phyloP scores from a whole-genome alignment of 2,113 vertebrate species.

The Nothobranchius kuhntae region DNA sequence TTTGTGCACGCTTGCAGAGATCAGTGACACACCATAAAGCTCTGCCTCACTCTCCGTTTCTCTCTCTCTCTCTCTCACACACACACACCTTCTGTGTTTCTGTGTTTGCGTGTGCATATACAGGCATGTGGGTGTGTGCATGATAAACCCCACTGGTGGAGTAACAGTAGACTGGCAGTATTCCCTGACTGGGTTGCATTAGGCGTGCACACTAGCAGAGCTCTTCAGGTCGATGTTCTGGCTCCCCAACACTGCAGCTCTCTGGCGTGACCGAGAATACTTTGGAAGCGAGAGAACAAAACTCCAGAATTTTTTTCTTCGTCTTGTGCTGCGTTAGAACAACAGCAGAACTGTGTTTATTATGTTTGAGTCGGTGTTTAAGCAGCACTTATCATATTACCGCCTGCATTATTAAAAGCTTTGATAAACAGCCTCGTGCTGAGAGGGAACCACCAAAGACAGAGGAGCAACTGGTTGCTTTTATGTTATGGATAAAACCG shows the following conservation, averaged over 20 bases:
- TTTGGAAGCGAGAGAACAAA: conserved; percentile 53
- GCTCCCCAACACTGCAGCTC: conserved; percentile 60
- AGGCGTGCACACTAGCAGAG: conserved; percentile 75
- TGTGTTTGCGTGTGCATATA: conserved; percentile 39
- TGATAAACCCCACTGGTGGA: conserved; percentile 73
- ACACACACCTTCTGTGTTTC: conserved; percentile 37
- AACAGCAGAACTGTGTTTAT: conserved; percentile 28
- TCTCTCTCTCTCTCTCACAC: background rate
- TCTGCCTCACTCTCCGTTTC: conserved; percentile 43
- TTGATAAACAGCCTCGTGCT: conserved; percentile 64
- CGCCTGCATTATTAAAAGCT: conserved; percentile 78
- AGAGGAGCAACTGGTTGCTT: conserved; percentile 10
- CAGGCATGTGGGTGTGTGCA: conserved; percentile 62
- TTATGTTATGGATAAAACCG: too few species aligned
- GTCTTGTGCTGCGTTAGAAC: conserved; percentile 31
- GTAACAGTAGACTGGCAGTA: conserved; percentile 77
- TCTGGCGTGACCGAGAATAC: conserved; percentile 56
- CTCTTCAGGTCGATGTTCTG: conserved; percentile 76
- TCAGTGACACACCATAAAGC: conserved; percentile 73
- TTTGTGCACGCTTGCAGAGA: conserved; percentile 71
- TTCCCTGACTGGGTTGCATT: conserved; percentile 77
- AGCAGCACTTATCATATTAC: conserved; percentile 75
- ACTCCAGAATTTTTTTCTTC: conserved; percentile 28
- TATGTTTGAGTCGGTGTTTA: conserved; percentile 49
- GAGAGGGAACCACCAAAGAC: conserved; percentile 42